Conservation (phyloP, 2,797 vertebrate genomes). For the Fundulus diaphanus region DNA sequence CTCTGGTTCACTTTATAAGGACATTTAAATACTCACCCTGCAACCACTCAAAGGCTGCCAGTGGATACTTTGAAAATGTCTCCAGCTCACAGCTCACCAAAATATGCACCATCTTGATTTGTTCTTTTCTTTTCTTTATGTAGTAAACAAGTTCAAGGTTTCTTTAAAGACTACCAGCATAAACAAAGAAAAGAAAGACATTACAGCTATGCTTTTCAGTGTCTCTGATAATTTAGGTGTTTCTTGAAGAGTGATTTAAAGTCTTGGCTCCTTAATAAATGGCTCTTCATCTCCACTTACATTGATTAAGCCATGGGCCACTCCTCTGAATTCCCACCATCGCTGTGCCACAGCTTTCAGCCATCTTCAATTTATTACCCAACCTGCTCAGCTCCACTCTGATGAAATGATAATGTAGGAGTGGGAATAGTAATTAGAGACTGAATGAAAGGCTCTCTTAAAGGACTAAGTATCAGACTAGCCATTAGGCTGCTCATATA, state of each 20-base stretch:
- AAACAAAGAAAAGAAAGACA: not conserved
- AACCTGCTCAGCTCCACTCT: constrained; percentile 36
- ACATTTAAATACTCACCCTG: constrained; percentile 64
- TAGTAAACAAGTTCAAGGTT: constrained; percentile 10
- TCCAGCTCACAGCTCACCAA: constrained; percentile 29
- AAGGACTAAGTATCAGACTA: constrained; percentile 35
- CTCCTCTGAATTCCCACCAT: constrained; percentile 53
- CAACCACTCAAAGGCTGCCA: constrained; percentile 23
- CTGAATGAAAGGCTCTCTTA: constrained; percentile 42
- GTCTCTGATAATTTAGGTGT: constrained; percentile 51
- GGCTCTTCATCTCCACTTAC: constrained; percentile 53
- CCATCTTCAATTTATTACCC: constrained; percentile 59
- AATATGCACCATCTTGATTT: not conserved
- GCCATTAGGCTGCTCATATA: constrained; percentile 40
- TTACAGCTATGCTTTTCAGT: not conserved
- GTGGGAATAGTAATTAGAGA: constrained; percentile 57
- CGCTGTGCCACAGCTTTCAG: constrained; percentile 54
- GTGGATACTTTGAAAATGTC: constrained; percentile 34
- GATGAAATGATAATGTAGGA: constrained; percentile 60
- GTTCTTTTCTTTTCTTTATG: constrained; percentile 12
- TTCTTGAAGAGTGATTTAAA: constrained; percentile 52
- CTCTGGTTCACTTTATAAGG: constrained; percentile 70
- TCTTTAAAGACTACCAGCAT: constrained; percentile 14
- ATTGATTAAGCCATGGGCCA: constrained; percentile 54
- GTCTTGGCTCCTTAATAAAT: constrained; percentile 51